Base-by-base conservation (phyloP, 37 sponge, comb jelly and placozoan genomes). In the Haliclona indistincta region DNA sequence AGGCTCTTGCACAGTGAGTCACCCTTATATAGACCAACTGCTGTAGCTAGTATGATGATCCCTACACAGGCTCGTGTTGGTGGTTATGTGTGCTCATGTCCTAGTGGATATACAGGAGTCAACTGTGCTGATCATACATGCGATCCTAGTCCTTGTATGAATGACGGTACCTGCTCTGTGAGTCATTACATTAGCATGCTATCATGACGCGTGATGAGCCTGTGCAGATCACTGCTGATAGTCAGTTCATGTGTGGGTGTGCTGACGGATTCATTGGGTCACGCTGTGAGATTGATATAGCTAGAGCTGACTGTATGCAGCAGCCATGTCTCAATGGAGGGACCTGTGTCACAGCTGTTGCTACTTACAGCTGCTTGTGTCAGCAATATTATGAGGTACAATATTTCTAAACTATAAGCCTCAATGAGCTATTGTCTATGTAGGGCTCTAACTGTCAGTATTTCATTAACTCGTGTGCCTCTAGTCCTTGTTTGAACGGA, bases 341-440 rank as follows among this genome's bases (percentile, higher is more conserved):
- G n/a, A 69, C 13, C 22, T 69, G 70, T 43, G n/a, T 22, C n/a
- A 61, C 54, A 20, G n/a, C 35, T 1, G 17, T 73, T 25, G 56
- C 54, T 73, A 61, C 39, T 30, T 73, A 51, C 61, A 11, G 7
- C 26, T 73, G 74, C 61, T 35, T 38, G 34, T 73, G 74, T 73
- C 6, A 58, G 11, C 22, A 58, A 20, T 58, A 58, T 58, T 58
- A 58, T 26, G 25, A 20, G 13, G 60, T 58, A 11, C 7, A n/a
- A 58, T 47, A 17, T 47, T 47, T 8, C 13, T 47, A 13, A 47
- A 17, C 13, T 13, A 47, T 17, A 47, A 13, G 13, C 8, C 13
- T 17, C 13, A 8, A 47, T 47, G 8, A 8, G 8, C 13, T 47
- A 13, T 47, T 47, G 49, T 17, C 25, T 58, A 25, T 8, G 26